A percentile compares a stretch with the other conserved stretches of the same genome.
phyloP scores from a whole-genome alignment of 2,113 vertebrate species.

The Onychostruthus taczanowskii region DNA sequence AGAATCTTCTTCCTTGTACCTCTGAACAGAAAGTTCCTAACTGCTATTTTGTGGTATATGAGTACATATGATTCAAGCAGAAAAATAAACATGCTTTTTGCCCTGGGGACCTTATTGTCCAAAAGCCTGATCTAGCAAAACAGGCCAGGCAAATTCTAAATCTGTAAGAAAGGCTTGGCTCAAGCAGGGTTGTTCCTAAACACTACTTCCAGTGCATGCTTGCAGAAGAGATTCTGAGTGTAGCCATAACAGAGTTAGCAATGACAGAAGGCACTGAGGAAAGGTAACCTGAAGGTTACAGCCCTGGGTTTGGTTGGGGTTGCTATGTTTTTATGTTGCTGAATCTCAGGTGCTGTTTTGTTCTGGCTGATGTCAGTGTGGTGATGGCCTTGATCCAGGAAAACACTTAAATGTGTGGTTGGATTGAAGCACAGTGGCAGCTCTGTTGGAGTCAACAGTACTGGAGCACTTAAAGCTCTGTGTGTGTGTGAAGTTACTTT shows the following conservation, averaged over 20 bases:
- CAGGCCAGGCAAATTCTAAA: constrained; percentile 7
- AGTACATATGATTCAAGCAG: constrained; percentile 11
- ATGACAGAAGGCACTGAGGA: background rate
- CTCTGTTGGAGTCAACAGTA: background rate
- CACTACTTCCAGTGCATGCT: background rate
- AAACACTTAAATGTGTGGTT: constrained; percentile 14
- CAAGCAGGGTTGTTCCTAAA: background rate
- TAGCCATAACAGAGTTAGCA: background rate
- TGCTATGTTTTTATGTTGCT: constrained; percentile 19
- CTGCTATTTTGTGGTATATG: background rate
- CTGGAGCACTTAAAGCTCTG: background rate
- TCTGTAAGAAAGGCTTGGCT: background rate
- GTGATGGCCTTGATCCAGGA: constrained; percentile 26
- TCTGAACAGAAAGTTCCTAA: background rate
- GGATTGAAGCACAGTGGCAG: background rate
- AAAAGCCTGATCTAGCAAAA: constrained; percentile 7
- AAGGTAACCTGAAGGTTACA: constrained; percentile 53
- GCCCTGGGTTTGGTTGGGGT: background rate
- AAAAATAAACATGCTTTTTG: constrained; percentile 12
- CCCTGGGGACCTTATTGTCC: background rate
- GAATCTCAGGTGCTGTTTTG: constrained; percentile 37
- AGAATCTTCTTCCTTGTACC: background rate
- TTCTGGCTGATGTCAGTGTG: background rate
- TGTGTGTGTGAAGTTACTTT: background rate
- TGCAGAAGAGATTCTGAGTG: background rate